These are phyloP conservation scores for Arenaria interpres DNA, from an alignment of 2,113 vertebrate genomes.

Conservation along the genomic window DNA sequence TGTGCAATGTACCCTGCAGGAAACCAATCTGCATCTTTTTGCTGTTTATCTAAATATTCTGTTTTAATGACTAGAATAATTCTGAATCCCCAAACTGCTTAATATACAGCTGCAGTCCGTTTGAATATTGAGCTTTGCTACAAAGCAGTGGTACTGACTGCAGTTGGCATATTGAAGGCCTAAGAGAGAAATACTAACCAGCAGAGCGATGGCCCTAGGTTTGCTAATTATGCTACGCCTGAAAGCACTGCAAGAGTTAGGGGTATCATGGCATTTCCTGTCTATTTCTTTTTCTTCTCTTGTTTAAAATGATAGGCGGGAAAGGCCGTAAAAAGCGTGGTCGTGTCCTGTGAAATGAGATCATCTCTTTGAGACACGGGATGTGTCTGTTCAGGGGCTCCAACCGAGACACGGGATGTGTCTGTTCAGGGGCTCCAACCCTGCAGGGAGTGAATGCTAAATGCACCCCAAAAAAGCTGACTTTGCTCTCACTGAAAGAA, in stretches of 20 bases:
- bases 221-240: not conserved
- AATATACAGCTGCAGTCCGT: conserved; percentile 32
- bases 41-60: conserved; percentile 37
- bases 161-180: not conserved
- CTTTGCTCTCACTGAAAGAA: not conserved
- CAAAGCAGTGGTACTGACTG: not conserved
- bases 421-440: not conserved
- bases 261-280: not conserved
- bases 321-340: not conserved
- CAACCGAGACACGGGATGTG: not conserved
- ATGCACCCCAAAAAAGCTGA: not conserved
- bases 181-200: not conserved
- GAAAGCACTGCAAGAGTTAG: not conserved
- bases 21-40: conserved; percentile 11
- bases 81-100: conserved; percentile 5
- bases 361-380: not conserved
- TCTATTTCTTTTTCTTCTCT: not conserved
- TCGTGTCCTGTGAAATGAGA: not conserved
- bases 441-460: not conserved
- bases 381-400: not conserved
- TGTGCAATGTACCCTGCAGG: not conserved
- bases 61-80: conserved; percentile 32
- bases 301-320: not conserved
- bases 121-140: conserved; percentile 7
- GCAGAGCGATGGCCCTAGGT: not conserved